Percentiles rank a stretch among this genome's conserved stretches.
Evolutionary conservation across 2,888 invertebrate genomes (phyloP).

Genomic region (Sarcophaga rosellei): DNA sequence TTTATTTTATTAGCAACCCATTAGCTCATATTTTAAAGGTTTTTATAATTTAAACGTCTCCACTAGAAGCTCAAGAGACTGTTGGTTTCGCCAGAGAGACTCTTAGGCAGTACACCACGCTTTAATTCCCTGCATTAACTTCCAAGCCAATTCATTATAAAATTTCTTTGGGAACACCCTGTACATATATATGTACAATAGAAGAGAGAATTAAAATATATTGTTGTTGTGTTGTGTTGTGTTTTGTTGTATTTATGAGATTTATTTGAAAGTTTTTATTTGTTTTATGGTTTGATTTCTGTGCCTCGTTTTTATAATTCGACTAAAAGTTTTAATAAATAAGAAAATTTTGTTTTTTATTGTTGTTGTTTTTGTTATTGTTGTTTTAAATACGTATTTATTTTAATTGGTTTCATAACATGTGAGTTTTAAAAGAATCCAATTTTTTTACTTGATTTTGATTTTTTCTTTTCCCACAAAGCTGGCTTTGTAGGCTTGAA

Average conservation of each 20-base stretch:
- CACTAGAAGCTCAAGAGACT: no score
- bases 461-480: no score
- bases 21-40: no score
- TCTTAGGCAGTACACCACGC: no score
- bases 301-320: conserved; percentile 29
- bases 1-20: no score
- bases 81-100: no score
- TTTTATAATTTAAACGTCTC: no score
- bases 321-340: conserved; percentile 44
- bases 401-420: conserved; percentile 61
- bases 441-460: not conserved
- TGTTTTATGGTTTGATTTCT: conserved; percentile 4
- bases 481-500: no score
- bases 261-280: conserved; percentile 43
- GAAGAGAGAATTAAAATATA: no score
- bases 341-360: not conserved
- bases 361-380: conserved; percentile 4
- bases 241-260: conserved; percentile 28
- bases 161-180: not conserved
- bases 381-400: conserved; percentile 42
- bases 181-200: not conserved
- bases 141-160: no score
- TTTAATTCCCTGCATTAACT: no score
- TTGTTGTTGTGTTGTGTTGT: not conserved
- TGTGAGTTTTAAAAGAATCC: not conserved